A percentile compares a stretch with the other conserved stretches of the same genome.
Conservation (phyloP, 1,140 invertebrate species). For the Marisa cornuarietis region DNA sequence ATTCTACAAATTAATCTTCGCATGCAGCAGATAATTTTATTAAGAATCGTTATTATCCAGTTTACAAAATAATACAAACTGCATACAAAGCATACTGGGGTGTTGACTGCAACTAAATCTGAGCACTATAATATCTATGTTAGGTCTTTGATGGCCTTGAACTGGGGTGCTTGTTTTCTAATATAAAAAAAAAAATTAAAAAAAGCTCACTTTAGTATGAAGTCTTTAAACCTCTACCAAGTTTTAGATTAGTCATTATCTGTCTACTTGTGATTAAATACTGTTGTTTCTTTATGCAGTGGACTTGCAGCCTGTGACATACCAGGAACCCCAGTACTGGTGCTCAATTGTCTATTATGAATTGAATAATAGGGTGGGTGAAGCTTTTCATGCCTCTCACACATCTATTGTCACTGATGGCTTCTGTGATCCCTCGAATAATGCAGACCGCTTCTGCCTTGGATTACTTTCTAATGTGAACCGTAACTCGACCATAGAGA, state of each 20-base stretch:
- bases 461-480: constrained; percentile 97
- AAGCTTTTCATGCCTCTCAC: constrained; percentile 92
- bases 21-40: too few species aligned
- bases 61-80: too few species aligned
- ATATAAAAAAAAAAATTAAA: too few species aligned
- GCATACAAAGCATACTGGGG: too few species aligned
- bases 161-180: too few species aligned
- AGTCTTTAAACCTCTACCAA: not conserved
- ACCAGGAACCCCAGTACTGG: constrained; percentile 92
- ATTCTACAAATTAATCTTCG: too few species aligned
- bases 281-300: constrained; percentile 17
- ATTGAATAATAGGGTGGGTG: constrained; percentile 93
- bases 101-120: too few species aligned
- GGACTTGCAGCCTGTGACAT: constrained; percentile 64
- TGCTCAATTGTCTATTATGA: constrained; percentile 96
- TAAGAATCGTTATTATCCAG: too few species aligned
- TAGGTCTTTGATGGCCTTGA: too few species aligned
- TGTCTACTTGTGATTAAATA: not conserved
- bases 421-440: constrained; percentile 92
- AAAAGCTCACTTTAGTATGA: not conserved
- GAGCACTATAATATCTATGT: too few species aligned
- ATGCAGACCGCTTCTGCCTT: constrained; percentile 91
- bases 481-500: constrained; percentile 98
- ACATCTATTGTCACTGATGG: constrained; percentile 94
- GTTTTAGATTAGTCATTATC: not conserved